These are phyloP conservation scores for Allophyes oxyacanthae DNA, from an alignment of 2,888 invertebrate species.

Conservation along the genomic window DNA sequence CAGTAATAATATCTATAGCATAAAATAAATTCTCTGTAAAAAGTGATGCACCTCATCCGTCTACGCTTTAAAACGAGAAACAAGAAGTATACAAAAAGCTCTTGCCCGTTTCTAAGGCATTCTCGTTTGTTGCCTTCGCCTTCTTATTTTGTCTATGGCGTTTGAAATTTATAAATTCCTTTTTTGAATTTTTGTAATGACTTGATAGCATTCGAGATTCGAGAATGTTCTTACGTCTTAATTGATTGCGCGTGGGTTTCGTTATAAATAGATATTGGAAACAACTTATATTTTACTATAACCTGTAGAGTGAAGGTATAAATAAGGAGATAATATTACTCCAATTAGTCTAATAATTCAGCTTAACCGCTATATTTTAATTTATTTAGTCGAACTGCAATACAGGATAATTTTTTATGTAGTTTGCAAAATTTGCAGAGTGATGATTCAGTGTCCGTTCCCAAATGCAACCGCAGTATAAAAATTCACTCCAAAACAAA, in stretches of 20 bases:
- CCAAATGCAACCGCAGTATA: too few relatives aligned
- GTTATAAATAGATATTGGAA: background rate
- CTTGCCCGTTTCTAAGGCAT: constrained; percentile 57
- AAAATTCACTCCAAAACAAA: too few relatives aligned
- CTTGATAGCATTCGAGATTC: constrained; percentile 10
- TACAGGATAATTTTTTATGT: too few relatives aligned
- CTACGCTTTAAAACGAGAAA: constrained; percentile 75
- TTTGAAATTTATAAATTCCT: constrained; percentile 41
- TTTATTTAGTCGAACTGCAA: too few relatives aligned
- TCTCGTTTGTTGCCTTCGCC: constrained; percentile 54
- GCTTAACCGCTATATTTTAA: too few relatives aligned
- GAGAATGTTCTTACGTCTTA: background rate
- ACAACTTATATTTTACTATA: background rate
- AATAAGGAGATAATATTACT: too few relatives aligned
- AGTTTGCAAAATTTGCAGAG: too few relatives aligned
- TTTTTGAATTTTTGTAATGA: constrained; percentile 21
- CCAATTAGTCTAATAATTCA: too few relatives aligned
- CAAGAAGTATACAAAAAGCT: constrained; percentile 61
- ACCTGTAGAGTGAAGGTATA: too few relatives aligned
- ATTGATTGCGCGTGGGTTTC: constrained; percentile 1
- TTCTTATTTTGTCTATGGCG: constrained; percentile 56
- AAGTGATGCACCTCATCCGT: constrained; percentile 79
- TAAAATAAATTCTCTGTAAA: constrained; percentile 70
- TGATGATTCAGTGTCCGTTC: too few relatives aligned
- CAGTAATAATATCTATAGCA: constrained; percentile 52